Percentiles rank a stretch among this genome's conserved stretches.
These are phyloP conservation scores for Platyscapa corneri DNA, from an alignment of 1,140 invertebrate genomes.

Conservation along the genomic window DNA sequence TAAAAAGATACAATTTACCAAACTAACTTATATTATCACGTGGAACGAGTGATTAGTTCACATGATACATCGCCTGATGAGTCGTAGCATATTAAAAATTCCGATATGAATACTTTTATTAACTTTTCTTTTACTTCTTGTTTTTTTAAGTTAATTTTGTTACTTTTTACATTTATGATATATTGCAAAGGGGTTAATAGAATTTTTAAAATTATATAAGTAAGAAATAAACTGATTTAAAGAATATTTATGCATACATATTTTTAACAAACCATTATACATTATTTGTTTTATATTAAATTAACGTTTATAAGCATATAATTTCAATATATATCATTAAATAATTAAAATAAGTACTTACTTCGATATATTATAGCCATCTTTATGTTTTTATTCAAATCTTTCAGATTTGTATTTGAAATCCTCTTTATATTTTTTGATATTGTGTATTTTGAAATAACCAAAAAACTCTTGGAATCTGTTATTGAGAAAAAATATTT, in stretches of 20 bases:
- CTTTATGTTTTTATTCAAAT: not conserved
- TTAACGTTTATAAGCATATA: not conserved
- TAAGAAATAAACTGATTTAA: too few relatives aligned
- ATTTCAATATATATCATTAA: slow-evolving; percentile 5
- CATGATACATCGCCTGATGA: slow-evolving; percentile 41
- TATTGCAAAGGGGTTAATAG: too few relatives aligned
- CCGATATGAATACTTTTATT: not conserved
- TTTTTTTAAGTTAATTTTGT: not conserved
- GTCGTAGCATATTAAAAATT: slow-evolving; percentile 31
- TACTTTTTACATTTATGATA: not conserved
- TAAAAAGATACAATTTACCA: not conserved
- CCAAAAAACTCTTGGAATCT: not conserved
- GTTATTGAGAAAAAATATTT: not conserved
- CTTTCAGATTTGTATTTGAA: not conserved
- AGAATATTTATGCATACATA: not conserved
- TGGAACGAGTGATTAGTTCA: slow-evolving; percentile 36
- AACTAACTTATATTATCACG: slow-evolving; percentile 36
- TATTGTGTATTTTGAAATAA: not conserved
- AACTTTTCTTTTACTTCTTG: not conserved
- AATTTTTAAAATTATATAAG: too few relatives aligned
- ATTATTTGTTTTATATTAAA: not conserved
- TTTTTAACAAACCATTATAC: not conserved
- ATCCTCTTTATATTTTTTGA: not conserved
- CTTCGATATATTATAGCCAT: slow-evolving; percentile 44
- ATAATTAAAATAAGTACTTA: slow-evolving; percentile 38